A percentile compares a stretch with the other conserved stretches of the same genome.
Evolutionary conservation across 2,113 vertebrate genomes (phyloP).

Genomic region (Otocyon megalotis): DNA sequence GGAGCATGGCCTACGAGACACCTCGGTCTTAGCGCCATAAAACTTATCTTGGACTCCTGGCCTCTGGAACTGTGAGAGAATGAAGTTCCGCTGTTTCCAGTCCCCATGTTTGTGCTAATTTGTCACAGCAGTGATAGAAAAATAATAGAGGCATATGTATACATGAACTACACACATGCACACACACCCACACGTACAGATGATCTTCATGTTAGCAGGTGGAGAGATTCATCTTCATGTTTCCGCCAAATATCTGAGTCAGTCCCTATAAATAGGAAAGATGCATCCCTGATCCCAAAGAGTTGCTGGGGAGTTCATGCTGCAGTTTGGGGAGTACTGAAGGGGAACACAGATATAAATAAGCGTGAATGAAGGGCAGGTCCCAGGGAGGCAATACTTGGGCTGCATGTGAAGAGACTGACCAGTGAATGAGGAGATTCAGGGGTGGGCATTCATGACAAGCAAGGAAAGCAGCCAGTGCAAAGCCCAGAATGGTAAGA

Average conservation of each 20-base stretch:
- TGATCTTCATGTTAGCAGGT: too few relatives aligned
- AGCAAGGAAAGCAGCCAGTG: too few relatives aligned
- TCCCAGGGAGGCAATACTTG: not conserved
- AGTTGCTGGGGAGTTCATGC: rapidly evolving
- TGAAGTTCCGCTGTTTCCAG: not conserved
- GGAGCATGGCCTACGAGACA: rapidly evolving
- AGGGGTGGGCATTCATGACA: rapidly evolving
- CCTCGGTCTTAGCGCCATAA: not conserved
- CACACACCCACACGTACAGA: too few relatives aligned
- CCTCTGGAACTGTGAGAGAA: not conserved
- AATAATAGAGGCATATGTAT: rapidly evolving
- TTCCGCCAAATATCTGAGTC: not conserved
- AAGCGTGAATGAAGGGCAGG: rapidly evolving
- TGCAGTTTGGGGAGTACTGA: rapidly evolving
- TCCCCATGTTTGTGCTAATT: not conserved
- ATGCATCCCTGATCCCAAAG: too few relatives aligned
- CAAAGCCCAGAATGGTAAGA: not conserved
- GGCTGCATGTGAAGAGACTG: not conserved
- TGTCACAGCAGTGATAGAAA: not conserved
- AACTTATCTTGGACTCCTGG: not conserved
- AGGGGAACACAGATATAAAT: not conserved
- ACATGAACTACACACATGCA: rapidly evolving
- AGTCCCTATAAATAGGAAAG: not conserved
- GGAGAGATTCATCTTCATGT: not conserved
- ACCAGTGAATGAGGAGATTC: not conserved